phyloP scores from a whole-genome alignment of 2,113 vertebrate species.

The Hirundichthys speculiger region DNA sequence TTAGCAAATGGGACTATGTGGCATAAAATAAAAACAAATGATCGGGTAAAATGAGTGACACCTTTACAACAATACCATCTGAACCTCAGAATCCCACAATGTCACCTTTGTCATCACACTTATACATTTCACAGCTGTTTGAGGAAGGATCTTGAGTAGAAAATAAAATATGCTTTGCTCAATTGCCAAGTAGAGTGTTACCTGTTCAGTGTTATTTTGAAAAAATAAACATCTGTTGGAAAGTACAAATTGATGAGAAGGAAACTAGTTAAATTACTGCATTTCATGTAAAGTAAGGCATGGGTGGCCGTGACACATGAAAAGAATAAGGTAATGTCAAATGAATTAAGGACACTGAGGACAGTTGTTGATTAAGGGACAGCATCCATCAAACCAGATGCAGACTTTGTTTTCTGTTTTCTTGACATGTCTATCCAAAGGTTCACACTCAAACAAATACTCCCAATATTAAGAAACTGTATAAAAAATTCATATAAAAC shows the following conservation, averaged over 20 bases:
- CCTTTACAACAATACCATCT: constrained; percentile 17
- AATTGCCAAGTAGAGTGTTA: constrained; percentile 61
- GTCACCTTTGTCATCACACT: constrained; percentile 25
- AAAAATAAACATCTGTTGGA: constrained; percentile 71
- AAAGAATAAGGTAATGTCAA: constrained; percentile 46
- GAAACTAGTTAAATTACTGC: constrained; percentile 67
- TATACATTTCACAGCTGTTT: constrained; percentile 55
- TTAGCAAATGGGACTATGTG: constrained; percentile 22
- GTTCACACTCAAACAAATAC: constrained; percentile 39
- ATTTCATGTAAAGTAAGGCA: constrained; percentile 77
- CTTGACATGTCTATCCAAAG: constrained; percentile 17
- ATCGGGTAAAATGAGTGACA: constrained; percentile 30
- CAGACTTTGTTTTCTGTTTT: constrained; percentile 39
- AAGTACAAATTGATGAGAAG: constrained; percentile 62
- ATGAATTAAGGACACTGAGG: constrained; percentile 63
- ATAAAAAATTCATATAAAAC: constrained; percentile 73
- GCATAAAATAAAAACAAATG: constrained; percentile 17
- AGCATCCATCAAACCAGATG: constrained; percentile 34
- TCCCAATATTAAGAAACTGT: constrained; percentile 52
- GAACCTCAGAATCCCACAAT: constrained; percentile 28
- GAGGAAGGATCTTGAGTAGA: constrained; percentile 29
- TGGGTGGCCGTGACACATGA: constrained; percentile 64
- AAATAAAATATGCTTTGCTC: constrained; percentile 50
- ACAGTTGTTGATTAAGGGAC: constrained; percentile 44
- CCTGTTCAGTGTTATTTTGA: constrained; percentile 62